Conservation (phyloP, 2,888 invertebrate species). For the Philhelius pedissequus region DNA sequence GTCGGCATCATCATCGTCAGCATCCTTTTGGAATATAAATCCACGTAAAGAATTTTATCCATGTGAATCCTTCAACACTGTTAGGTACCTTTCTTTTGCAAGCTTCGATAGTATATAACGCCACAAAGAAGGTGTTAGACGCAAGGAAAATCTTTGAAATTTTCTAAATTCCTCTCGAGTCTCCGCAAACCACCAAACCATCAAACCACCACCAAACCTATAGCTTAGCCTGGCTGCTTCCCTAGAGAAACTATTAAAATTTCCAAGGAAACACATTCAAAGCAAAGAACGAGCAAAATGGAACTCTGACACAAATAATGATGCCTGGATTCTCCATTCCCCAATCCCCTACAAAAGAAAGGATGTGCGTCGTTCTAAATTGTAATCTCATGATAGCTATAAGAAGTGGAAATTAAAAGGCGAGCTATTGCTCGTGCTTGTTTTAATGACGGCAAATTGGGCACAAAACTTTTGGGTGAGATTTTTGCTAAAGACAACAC, state of each 20-base stretch:
- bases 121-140: neutral
- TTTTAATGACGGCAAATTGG: conserved; percentile 30
- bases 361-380: conserved; percentile 30
- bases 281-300: neutral
- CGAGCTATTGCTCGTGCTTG: conserved; percentile 10
- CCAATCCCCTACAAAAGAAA: neutral
- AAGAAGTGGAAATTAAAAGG: conserved; percentile 22
- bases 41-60: conserved; percentile 18
- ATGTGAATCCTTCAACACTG: conserved; percentile 1
- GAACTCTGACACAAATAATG: conserved; percentile 8
- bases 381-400: conserved; percentile 20
- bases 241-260: conserved; percentile 30
- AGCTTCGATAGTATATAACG: neutral
- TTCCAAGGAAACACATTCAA: conserved; percentile 17
- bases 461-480: conserved; percentile 1
- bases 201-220: conserved; percentile 9
- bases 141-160: neutral
- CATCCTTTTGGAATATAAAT: conserved; percentile 12
- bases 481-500: neutral
- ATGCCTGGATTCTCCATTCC: neutral
- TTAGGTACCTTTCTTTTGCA: conserved; percentile 5
- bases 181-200: conserved; percentile 3
- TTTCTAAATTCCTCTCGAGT: neutral
- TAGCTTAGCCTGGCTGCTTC: neutral
- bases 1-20: neutral